Base-by-base conservation (phyloP, 2,888 invertebrate genomes). In the Mycalesis mineus region DNA sequence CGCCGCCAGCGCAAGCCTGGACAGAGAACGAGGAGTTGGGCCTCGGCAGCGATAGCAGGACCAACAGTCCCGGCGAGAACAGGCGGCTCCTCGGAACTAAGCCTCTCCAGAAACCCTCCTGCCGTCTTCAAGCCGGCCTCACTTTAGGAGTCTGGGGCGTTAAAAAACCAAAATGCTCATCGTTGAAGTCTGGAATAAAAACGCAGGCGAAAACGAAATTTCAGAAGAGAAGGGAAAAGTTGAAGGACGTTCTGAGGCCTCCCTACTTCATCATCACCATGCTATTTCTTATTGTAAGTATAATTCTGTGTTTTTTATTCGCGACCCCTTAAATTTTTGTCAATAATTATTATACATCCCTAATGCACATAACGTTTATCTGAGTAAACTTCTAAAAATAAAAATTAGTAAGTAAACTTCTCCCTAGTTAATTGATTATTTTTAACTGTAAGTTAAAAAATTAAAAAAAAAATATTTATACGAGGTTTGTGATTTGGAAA, bases 191-290 rank as follows among this genome's bases (percentile, higher is more conserved):
- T n/a, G 65, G 57, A 28, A 52, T 55, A 17, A 65, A 65, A 44
- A 60, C 55, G 7, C 55, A 52, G 50, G 63, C 65, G 13, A 83
- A 85, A 60, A 75, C 77, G 7, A 81, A 77, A 53, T 80, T 78
- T 55, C 81, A 84, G 64, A 83, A 78, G 61, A 71, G 80, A 44
- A 84, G 75, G 62, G 81, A 82, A 60, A 83, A 81, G 59, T 59
- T 87, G 4, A 63, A 82, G 39, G 75, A 77, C n/a, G 67, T 77
- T 39, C 62, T 88, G 40, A 78, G 71, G 57, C 87, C 86, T 2
- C 88, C 88, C 0, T 87, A 84, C 67, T 87, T 88, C 65, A 83
- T 85, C 36, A 67, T 85, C n/a, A 74, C 78, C 54, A 78, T 87
- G 77, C 81, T 87, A 9, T 66, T 80, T 39, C 53, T 82, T n/a